Base-by-base conservation (phyloP, 2,888 invertebrate genomes). In the Siphlonurus alternatus region DNA sequence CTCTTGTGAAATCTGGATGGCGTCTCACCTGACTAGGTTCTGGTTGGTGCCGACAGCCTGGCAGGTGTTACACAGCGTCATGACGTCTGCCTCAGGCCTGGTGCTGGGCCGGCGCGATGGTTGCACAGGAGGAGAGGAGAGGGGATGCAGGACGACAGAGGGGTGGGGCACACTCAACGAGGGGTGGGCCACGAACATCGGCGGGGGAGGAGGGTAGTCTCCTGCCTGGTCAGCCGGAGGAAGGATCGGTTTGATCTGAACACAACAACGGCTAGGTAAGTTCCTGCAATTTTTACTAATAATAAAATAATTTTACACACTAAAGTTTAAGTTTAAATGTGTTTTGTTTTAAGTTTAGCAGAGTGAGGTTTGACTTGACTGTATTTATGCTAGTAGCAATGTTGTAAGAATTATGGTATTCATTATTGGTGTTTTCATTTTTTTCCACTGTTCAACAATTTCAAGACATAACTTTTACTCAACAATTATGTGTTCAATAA, bases 51-150 rank as follows among this genome's bases (percentile, higher is more conserved):
- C 87, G 18, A 81, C 75, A 67, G 78, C 77, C 60, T 76, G 72
- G 73, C 89, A 89, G 61, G 86, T 86, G 72, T 84, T 84, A 73
- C 89, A 89, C 68, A 80, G 80, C 2, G 80, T 80, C 69, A 80
- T 73, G 54, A 74, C 67, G 63, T 77, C 76, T n/a, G 73, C 72
- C 24, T 76, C 76, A 5, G 25, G 67, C 5, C 73, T 71, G 65
- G 73, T 75, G 56, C 72, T 72, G 19, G 66, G 54, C 63, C 62
- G 67, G 67, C 67, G 67, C 53, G 63, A 62, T 62, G 67, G 51
- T 66, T 76, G 74, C 56, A 77, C 69, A 25, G 74, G 25, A 22
- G 71, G 59, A 72, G 71, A 63, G 70, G 67, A 2, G 73, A 67
- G 1, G 68, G 61, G 15, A 64, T 63, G 3, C 62, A 19, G 53